phyloP scores from a whole-genome alignment of 2,113 vertebrate species.

The Helogale parvula region DNA sequence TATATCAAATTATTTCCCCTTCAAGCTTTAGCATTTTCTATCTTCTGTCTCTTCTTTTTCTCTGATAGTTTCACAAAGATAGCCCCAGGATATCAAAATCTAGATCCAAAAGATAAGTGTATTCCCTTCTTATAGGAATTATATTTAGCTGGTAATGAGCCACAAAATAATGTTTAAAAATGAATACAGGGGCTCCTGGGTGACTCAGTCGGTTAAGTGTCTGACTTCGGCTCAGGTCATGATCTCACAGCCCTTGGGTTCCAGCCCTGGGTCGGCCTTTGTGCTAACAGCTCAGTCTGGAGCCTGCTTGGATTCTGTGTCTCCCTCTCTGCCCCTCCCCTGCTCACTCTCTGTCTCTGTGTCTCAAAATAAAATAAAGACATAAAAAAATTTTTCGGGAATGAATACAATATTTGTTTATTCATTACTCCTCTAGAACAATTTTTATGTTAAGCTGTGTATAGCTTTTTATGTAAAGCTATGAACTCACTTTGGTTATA shows the following conservation, averaged over 20 bases:
- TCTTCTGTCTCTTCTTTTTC: not conserved
- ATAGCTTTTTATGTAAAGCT: constrained; percentile 2
- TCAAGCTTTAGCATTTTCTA: not conserved
- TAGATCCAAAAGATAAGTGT: constrained; percentile 30
- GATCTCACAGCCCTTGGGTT: no score
- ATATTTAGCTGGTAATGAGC: constrained; percentile 33
- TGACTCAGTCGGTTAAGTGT: no score
- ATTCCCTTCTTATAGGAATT: constrained; percentile 55
- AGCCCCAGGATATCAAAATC: not conserved
- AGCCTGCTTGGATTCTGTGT: no score
- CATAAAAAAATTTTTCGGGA: constrained; percentile 6
- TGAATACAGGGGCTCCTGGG: not conserved
- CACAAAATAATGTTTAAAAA: constrained; percentile 72
- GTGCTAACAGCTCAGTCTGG: no score
- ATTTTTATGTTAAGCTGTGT: constrained; percentile 50
- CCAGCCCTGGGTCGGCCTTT: no score
- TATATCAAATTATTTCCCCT: not conserved
- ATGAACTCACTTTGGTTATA: constrained; percentile 57
- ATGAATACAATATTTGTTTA: constrained; percentile 65
- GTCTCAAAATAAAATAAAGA: no score
- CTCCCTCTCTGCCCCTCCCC: no score
- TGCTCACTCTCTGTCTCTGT: no score
- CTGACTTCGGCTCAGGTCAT: no score
- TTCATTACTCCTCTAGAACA: constrained; percentile 50
- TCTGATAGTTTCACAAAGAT: constrained; percentile 35